phyloP scores from a whole-genome alignment of 92 coral and sea anemone genomes.

The Zoanthus gigantus region DNA sequence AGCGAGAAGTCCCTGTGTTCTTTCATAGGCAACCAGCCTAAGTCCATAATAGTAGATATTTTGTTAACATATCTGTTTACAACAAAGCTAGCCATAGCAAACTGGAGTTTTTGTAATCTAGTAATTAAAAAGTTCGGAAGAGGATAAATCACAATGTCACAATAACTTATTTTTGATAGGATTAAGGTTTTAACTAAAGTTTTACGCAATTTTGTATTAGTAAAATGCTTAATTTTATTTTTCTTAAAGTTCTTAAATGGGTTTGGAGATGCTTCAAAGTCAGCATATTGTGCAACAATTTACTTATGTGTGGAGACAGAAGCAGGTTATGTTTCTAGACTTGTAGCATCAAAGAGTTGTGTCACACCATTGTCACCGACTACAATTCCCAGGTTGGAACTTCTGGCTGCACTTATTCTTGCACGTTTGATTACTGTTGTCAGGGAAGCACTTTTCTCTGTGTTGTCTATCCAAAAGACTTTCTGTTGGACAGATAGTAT shows the following conservation, averaged over 20 bases:
- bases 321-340: conserved; percentile 40
- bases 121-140: too few species aligned
- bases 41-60: too few species aligned
- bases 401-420: conserved; percentile 60
- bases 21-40: too few species aligned
- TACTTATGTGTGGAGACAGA: conserved; percentile 63
- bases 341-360: conserved; percentile 65
- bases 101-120: too few species aligned
- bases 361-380: conserved; percentile 52
- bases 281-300: conserved; percentile 58
- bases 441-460: conserved; percentile 25
- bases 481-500: conserved; percentile 68
- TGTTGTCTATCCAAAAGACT: conserved; percentile 18
- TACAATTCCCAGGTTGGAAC: conserved; percentile 64
- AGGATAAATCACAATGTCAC: too few species aligned
- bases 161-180: too few species aligned
- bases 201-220: too few species aligned
- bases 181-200: too few species aligned
- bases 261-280: conserved; percentile 65
- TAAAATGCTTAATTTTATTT: too few species aligned
- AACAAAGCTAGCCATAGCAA: too few species aligned
- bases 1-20: too few species aligned
- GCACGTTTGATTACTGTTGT: conserved; percentile 46
- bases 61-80: too few species aligned
- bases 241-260: conserved; percentile 30